Evolutionary conservation across 2,888 invertebrate genomes (phyloP), one percentile per base, ranked within the genome.

Genomic region (Amiota mariae): DNA sequence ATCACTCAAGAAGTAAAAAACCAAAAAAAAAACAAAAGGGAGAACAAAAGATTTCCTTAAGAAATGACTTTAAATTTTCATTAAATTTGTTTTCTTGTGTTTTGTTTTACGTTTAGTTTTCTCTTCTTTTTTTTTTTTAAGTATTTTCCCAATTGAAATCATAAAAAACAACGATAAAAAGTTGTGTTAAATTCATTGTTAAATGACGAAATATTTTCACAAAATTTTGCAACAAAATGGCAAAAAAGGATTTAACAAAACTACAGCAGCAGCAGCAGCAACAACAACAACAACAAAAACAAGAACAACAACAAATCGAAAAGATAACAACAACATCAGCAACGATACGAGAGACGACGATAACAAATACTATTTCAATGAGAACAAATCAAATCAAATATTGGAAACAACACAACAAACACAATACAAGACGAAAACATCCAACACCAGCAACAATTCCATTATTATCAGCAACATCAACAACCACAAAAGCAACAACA

Each of bases 151-250:
- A 24, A 24, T 24, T 36, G 36, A 4, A 36, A 36, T 0, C 36
- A 36, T 36, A 6, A 36, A 36, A 61, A 12, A 63, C 46, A 72
- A 76, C 15, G 11, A 18, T 20, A 59, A 59, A 8, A 15, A 15
- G 20, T 20, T 9, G 11, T 15, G 20, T 15, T 59, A 15, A 59
- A 59, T 59, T 18, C 77, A 85, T 86, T 86, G 36, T 36, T 36
- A 86, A 86, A 86, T 86, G 85, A 86, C 85, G 85, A 81, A 80
- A 78, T 77, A 79, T 77, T 77, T 78, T 74, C n/a, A 54, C 54
- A 80, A 77, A 77, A 77, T 75, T 81, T 77, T 77, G 70, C 77
- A 78, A 76, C 46, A 68, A 68, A 20, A 68, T 68, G 67, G 67
- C 67, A 68, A 54, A 13, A 46, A n/a, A 54, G 36, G 36, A 68